Evolutionary conservation across 1,140 invertebrate species (phyloP).

Genomic region (Bombus picipes): DNA sequence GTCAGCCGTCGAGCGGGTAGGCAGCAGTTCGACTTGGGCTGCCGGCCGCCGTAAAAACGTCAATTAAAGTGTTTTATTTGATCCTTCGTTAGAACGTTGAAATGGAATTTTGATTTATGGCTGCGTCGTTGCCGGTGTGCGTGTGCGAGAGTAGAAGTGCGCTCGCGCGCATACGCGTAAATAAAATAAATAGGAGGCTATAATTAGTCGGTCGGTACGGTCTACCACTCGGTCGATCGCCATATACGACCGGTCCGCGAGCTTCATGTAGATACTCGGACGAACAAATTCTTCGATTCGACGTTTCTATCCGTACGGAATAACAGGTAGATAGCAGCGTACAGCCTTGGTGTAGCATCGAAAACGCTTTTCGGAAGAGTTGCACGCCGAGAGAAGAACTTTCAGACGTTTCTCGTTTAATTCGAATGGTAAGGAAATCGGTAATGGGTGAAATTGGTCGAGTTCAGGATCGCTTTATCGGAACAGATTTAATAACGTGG

Average conservation of each 20-base stretch:
- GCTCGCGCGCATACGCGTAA: slow-evolving; percentile 73
- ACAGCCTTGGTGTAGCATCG: too few relatives aligned
- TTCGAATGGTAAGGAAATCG: not conserved
- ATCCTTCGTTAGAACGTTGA: slow-evolving; percentile 84
- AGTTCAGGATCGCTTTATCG: slow-evolving; percentile 15
- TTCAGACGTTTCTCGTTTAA: too few relatives aligned
- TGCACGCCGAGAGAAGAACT: too few relatives aligned
- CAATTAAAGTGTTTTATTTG: slow-evolving; percentile 84
- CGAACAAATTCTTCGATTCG: slow-evolving; percentile 53
- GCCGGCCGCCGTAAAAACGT: slow-evolving; percentile 83
- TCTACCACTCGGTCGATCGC: slow-evolving; percentile 54
- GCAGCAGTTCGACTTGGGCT: slow-evolving; percentile 80
- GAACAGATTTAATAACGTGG: slow-evolving; percentile 20
- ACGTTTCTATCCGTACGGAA: not conserved
- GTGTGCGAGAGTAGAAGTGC: slow-evolving; percentile 60
- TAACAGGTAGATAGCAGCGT: not conserved
- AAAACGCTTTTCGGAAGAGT: too few relatives aligned
- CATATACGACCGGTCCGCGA: slow-evolving; percentile 64
- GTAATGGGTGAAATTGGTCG: not conserved
- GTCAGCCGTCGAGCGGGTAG: slow-evolving; percentile 72
- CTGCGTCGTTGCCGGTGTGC: slow-evolving; percentile 56
- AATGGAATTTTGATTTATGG: slow-evolving; percentile 84
- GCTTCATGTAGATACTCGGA: slow-evolving; percentile 32
- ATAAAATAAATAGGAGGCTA: slow-evolving; percentile 82
- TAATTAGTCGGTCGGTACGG: slow-evolving; percentile 77